Percentiles rank a stretch among this genome's conserved stretches.
Conservation (phyloP, 2,888 invertebrate species). For the Campaea margaritaria region DNA sequence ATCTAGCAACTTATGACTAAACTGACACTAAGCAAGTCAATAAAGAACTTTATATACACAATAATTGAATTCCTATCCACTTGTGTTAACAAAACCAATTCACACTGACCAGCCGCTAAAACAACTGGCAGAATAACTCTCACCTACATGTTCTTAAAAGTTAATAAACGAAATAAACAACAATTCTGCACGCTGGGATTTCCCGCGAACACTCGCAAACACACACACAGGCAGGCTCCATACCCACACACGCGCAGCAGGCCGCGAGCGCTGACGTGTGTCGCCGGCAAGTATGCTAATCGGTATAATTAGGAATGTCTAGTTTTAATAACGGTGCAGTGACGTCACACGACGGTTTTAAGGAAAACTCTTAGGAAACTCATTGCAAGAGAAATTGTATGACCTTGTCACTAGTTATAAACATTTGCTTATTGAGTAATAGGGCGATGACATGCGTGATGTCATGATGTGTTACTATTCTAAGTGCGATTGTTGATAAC, state of each 20-base stretch:
- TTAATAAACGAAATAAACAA: conserved; percentile 38
- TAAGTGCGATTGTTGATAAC: not conserved
- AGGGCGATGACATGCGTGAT: conserved; percentile 21
- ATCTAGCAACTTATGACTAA: too few relatives aligned
- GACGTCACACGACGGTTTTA: conserved; percentile 35
- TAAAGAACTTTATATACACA: not conserved
- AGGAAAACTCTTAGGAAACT: conserved; percentile 38
- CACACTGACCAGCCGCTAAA: not conserved
- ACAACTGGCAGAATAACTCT: conserved; percentile 29
- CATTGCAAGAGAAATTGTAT: conserved; percentile 27
- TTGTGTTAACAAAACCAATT: conserved; percentile 4
- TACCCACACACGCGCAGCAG: conserved; percentile 34
- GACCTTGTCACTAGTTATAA: conserved; percentile 32
- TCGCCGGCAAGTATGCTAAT: conserved; percentile 50
- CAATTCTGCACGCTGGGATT: conserved; percentile 68
- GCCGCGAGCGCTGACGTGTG: conserved; percentile 35
- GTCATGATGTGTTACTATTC: not conserved
- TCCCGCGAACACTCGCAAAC: conserved; percentile 55
- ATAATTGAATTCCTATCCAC: not conserved
- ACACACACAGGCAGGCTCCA: conserved; percentile 25
- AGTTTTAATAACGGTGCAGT: conserved; percentile 49
- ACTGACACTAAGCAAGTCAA: not conserved
- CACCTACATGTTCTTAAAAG: conserved; percentile 46
- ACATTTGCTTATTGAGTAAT: conserved; percentile 21
- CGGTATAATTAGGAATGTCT: conserved; percentile 49